These are phyloP conservation scores for Ictidomys tridecemlineatus DNA, from an alignment of 2,113 vertebrate genomes.

Conservation along the genomic window DNA sequence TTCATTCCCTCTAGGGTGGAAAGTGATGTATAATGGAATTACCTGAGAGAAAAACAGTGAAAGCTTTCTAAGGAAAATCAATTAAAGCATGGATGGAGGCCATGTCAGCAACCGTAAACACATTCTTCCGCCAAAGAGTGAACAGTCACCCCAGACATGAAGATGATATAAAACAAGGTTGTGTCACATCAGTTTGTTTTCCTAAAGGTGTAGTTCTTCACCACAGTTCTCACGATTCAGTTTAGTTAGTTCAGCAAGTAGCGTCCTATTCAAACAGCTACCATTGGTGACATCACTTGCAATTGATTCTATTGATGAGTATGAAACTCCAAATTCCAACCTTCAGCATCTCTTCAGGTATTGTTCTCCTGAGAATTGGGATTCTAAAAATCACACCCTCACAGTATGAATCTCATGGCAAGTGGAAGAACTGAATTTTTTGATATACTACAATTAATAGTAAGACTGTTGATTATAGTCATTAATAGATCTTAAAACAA, in stretches of 20 bases:
- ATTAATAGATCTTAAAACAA: slow-evolving; percentile 38
- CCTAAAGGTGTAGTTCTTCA: background rate
- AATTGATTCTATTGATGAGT: background rate
- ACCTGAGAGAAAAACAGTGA: background rate
- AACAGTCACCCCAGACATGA: background rate
- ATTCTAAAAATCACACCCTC: background rate
- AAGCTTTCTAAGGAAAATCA: slow-evolving; percentile 67
- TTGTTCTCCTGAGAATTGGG: background rate
- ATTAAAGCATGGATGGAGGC: slow-evolving; percentile 53
- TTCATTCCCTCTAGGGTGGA: background rate
- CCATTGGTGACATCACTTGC: background rate
- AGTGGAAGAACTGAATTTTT: background rate
- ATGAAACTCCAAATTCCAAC: background rate
- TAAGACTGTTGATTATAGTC: background rate
- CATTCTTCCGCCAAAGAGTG: slow-evolving; percentile 38
- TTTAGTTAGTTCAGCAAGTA: background rate
- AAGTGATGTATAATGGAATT: background rate
- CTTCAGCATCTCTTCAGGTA: background rate
- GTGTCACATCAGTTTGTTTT: background rate
- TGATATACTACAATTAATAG: slow-evolving; percentile 18
- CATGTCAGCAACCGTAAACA: background rate
- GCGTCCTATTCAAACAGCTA: background rate
- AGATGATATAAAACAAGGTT: background rate
- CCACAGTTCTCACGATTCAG: background rate
- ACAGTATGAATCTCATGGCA: background rate